Evolutionary conservation across 2,113 vertebrate genomes (phyloP), one percentile per base, ranked within the genome.

Genomic region (Phylloscopus whistleri): DNA sequence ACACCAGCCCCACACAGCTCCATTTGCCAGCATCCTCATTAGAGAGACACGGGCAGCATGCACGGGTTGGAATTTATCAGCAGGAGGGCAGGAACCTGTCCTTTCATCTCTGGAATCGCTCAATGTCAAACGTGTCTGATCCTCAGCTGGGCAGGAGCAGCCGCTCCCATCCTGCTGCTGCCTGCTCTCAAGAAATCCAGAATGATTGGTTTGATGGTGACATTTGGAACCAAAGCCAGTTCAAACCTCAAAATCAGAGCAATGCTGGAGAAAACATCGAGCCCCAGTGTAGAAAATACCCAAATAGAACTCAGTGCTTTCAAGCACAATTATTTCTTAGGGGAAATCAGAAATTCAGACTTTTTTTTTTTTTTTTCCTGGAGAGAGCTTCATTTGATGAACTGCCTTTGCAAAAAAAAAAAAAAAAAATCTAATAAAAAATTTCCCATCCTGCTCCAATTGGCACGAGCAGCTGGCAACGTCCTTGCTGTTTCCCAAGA

Each of bases 401-500:
- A 77, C 76, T 84, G 86, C 91, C 89, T 80, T 49, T 56, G 82
- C 0, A 0, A 83, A 80, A 83, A 92, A 94, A 52, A 92, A 92
- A 92, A 70, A 92, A 85, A 91, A 88, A 22, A 7, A 86, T 53
- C 79, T 86, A 83, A 94, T 86, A 92, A 93, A 70, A 95, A 77
- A 78, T 67, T 60, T 93, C 80, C 86, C 91, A 93, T 76, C 76
- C 86, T 94, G 93, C 86, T 92, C 91, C 83, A 90, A 78, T 41
- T 94, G 93, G 94, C 80, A 89, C 4, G 0, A 89, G 93, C 69
- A 89, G 73, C 95, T 95, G 95, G 84, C 86, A 90, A 91, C 1
- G 86, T 93, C 95, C 93, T 94, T 95, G 80, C 86, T 81, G 68
- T 89, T 90, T 92, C 96, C 44, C 76, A 94, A 94, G 96, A 94